A percentile compares a stretch with the other conserved stretches of the same genome.
phyloP scores from a whole-genome alignment of 2,797 vertebrate genomes.

The Carcharodon carcharias region DNA sequence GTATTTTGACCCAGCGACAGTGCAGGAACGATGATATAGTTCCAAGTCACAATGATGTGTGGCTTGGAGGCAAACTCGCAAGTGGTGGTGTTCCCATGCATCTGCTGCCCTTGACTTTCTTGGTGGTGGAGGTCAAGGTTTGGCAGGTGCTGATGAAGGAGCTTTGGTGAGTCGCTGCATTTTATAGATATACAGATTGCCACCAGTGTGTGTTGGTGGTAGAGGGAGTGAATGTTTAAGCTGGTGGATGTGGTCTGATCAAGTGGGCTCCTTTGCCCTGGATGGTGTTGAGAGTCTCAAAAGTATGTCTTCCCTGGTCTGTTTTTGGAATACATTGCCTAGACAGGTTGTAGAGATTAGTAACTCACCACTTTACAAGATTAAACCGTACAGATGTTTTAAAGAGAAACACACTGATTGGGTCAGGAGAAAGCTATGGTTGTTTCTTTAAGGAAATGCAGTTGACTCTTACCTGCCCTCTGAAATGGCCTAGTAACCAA shows the following conservation, averaged over 20 bases:
- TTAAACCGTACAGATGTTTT: not conserved
- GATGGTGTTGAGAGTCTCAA: not conserved
- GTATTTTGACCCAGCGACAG: not conserved
- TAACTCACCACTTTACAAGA: not conserved
- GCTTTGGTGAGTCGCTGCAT: not conserved
- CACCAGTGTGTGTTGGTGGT: not conserved
- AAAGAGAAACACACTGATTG: not conserved
- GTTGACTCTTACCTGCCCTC: too few relatives aligned
- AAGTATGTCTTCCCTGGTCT: not conserved
- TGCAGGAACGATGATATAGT: not conserved
- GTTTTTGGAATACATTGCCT: not conserved
- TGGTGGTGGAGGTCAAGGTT: not conserved
- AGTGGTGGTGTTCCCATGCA: not conserved
- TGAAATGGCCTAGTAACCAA: too few relatives aligned
- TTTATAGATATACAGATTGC: not conserved
- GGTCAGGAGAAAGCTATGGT: not conserved
- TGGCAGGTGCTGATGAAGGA: not conserved
- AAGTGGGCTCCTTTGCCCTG: not conserved
- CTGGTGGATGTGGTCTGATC: not conserved
- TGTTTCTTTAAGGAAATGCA: not conserved
- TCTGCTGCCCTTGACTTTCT: not conserved
- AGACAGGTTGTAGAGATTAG: not conserved
- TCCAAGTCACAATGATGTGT: not conserved
- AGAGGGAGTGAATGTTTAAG: not conserved
- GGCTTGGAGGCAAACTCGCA: not conserved